Percentiles rank a stretch among this genome's conserved stretches.
phyloP scores from a whole-genome alignment of 2,113 vertebrate species.

The Gymnogyps californianus region DNA sequence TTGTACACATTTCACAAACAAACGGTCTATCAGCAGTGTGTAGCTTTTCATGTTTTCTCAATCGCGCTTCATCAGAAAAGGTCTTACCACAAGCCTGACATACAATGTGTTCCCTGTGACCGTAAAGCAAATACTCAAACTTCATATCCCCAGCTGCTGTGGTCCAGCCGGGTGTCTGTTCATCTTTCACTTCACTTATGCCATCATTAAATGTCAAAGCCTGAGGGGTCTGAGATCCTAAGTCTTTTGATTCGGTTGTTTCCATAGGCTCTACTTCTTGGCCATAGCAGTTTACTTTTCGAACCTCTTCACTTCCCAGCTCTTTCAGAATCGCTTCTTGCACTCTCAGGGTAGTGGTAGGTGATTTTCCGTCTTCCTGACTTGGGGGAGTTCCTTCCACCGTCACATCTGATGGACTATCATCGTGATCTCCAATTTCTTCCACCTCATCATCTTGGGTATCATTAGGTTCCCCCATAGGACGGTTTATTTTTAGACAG shows the following conservation, averaged over 20 bases:
- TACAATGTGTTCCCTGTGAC: conserved; percentile 92
- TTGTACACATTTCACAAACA: conserved; percentile 96
- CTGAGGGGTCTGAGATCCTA: conserved; percentile 88
- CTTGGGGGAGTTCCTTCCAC: conserved; percentile 83
- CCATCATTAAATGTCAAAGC: conserved; percentile 90
- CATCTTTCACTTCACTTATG: conserved; percentile 89
- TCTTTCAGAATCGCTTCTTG: conserved; percentile 97
- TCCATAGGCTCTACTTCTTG: conserved; percentile 97
- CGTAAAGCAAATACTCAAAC: conserved; percentile 95
- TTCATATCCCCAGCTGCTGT: conserved; percentile 94
- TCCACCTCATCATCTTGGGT: conserved; percentile 85
- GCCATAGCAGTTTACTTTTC: conserved; percentile 96
- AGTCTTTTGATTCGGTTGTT: conserved; percentile 79
- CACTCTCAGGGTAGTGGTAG: conserved; percentile 84
- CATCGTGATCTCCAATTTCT: conserved; percentile 92
- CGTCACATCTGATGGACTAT: conserved; percentile 82
- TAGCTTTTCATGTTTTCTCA: conserved; percentile 93
- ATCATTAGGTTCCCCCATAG: conserved; percentile 78
- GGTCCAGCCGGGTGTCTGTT: conserved; percentile 84
- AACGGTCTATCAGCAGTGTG: conserved; percentile 95
- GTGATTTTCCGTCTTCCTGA: conserved; percentile 86
- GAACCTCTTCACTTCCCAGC: conserved; percentile 92
- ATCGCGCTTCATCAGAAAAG: conserved; percentile 88
- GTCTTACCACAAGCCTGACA: conserved; percentile 90
- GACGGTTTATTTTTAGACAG: conserved; percentile 84